A percentile compares a stretch with the other conserved stretches of the same genome.
phyloP scores from a whole-genome alignment of 2,113 vertebrate genomes.

The Lepus americanus region DNA sequence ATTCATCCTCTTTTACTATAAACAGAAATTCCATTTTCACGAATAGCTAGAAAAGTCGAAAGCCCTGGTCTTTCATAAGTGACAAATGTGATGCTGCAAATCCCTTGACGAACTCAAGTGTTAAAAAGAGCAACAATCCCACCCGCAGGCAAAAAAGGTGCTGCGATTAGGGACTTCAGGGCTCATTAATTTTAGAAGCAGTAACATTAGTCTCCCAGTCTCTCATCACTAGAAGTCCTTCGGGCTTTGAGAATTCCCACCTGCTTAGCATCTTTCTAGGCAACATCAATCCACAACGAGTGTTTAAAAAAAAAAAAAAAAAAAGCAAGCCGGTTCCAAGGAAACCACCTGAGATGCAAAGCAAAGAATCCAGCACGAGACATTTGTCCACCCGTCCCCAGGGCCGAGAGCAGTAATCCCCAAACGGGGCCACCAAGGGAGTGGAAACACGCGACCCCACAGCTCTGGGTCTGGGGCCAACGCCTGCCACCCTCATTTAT shows the following conservation, averaged over 20 bases:
- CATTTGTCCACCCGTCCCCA: neutral
- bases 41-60: neutral
- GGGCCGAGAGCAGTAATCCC: neutral
- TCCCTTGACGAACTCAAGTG: constrained; percentile 45
- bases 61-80: neutral
- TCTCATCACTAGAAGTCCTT: constrained; percentile 56
- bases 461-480: neutral
- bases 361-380: neutral
- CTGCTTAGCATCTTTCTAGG: constrained; percentile 71
- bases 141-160: neutral
- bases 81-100: neutral
- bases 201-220: constrained; percentile 54
- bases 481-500: neutral
- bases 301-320: neutral
- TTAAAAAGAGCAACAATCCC: constrained; percentile 74
- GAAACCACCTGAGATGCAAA: neutral
- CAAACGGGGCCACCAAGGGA: neutral
- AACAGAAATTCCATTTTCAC: constrained; percentile 1
- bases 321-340: neutral
- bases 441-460: neutral
- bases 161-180: constrained; percentile 72
- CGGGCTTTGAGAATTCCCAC: constrained; percentile 76
- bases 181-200: constrained; percentile 74
- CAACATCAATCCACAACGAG: constrained; percentile 42
- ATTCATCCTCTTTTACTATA: constrained; percentile 19